These are phyloP conservation scores for Dicranocentrus wangi DNA, from an alignment of 2,888 invertebrate genomes.

Conservation along the genomic window DNA sequence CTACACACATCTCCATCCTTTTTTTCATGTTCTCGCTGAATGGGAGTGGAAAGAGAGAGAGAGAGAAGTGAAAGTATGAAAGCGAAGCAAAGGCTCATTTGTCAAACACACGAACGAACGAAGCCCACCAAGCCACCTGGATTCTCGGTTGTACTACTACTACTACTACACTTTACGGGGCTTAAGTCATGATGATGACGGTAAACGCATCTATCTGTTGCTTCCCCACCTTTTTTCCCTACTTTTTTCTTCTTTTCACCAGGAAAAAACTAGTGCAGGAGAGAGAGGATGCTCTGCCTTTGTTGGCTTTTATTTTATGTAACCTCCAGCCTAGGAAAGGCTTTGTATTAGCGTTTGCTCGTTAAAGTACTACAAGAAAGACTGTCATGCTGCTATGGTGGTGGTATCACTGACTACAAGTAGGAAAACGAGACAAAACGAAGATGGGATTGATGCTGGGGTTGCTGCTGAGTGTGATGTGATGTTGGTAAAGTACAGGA, in stretches of 20 bases:
- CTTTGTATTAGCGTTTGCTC: too few relatives aligned
- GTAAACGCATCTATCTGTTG: constrained; percentile 51
- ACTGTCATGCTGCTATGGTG: neutral
- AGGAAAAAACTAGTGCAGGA: too few relatives aligned
- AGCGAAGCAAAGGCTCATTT: constrained; percentile 37
- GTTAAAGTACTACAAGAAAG: neutral
- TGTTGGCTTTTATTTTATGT: too few relatives aligned
- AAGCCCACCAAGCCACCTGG: constrained; percentile 27
- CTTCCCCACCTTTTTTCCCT: constrained; percentile 21
- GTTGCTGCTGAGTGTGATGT: constrained; percentile 9
- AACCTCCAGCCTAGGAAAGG: too few relatives aligned
- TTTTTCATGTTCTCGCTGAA: too few relatives aligned
- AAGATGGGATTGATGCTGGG: constrained; percentile 13
- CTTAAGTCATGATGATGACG: constrained; percentile 16
- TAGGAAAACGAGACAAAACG: neutral
- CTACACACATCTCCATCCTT: too few relatives aligned
- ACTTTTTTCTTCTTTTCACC: too few relatives aligned
- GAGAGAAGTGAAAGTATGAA: neutral
- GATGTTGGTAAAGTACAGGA: constrained; percentile 19
- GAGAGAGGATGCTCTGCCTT: too few relatives aligned
- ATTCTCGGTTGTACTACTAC: neutral
- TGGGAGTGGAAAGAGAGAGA: too few relatives aligned
- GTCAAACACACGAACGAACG: constrained; percentile 41
- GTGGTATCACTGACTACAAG: neutral
- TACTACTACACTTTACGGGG: constrained; percentile 19